These are phyloP conservation scores for Mesoligia furuncula DNA, from an alignment of 2,888 invertebrate genomes.

Conservation along the genomic window DNA sequence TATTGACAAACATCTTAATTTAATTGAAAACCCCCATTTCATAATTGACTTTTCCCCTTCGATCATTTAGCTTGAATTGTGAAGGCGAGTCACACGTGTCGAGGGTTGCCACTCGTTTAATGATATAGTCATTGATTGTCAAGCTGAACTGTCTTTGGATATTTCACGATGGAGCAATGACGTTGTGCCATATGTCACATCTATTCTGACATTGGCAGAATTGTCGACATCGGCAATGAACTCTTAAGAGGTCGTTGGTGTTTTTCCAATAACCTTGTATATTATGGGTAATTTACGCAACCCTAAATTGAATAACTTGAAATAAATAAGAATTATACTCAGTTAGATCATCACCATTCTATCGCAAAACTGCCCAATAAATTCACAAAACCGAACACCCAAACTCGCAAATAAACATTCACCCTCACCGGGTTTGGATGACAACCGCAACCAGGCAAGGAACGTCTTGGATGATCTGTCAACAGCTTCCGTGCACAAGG, in stretches of 20 bases:
- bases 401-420: not conserved
- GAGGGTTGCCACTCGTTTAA: constrained; percentile 7
- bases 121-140: not conserved
- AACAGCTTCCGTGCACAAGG: constrained; percentile 54
- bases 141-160: not conserved
- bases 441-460: constrained; percentile 20
- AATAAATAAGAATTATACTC: not conserved
- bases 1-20: constrained; percentile 76
- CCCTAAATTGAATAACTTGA: not conserved
- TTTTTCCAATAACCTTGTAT: no score
- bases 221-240: not conserved
- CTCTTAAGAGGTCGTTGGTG: no score
- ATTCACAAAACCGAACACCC: not conserved
- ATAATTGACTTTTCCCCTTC: constrained; percentile 79
- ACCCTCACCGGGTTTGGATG: not conserved
- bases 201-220: not conserved
- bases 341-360: not conserved
- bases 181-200: not conserved
- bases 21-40: constrained; percentile 79
- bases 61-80: constrained; percentile 53
- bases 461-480: constrained; percentile 60
- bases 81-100: constrained; percentile 32
- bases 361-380: not conserved
- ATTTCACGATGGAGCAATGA: not conserved
- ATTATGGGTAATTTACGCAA: not conserved